Evolutionary conservation across 1,140 invertebrate genomes (phyloP).

Genomic region (Odontomachus brunneus): DNA sequence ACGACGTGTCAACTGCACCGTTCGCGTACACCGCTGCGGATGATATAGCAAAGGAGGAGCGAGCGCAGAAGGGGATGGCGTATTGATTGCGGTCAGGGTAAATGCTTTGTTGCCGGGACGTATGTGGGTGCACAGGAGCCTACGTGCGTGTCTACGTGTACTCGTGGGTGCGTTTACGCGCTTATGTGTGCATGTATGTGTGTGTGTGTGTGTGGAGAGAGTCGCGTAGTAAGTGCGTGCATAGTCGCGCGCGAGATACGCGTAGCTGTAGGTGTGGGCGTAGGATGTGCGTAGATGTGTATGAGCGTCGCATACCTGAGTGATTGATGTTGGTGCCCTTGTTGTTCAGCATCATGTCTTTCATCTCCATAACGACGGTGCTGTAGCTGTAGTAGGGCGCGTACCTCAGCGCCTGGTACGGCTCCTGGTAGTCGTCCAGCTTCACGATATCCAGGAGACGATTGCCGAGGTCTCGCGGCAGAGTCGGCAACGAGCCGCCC

Average conservation of each 20-base stretch:
- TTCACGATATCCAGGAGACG: conserved; percentile 86
- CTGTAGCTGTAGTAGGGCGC: conserved; percentile 93
- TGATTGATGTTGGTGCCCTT: conserved; percentile 85
- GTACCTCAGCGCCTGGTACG: conserved; percentile 91
- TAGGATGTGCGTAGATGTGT: conserved; percentile 39
- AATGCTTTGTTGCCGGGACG: conserved; percentile 75
- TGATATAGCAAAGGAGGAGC: conserved; percentile 81
- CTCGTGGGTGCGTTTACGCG: background rate
- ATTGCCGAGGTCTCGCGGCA: conserved; percentile 83
- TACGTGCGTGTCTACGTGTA: conserved; percentile 13
- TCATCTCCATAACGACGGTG: conserved; percentile 91
- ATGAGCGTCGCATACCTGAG: conserved; percentile 79
- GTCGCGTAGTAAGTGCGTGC: background rate
- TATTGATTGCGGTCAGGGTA: conserved; percentile 82
- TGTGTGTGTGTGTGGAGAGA: background rate
- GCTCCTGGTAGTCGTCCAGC: conserved; percentile 92
- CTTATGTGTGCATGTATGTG: background rate
- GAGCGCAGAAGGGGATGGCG: conserved; percentile 64
- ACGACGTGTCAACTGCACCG: conserved; percentile 85
- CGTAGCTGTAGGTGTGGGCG: conserved; percentile 1
- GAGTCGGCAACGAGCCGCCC: conserved; percentile 85
- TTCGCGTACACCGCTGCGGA: conserved; percentile 83
- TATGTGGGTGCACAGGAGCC: conserved; percentile 57
- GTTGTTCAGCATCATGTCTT: conserved; percentile 88
- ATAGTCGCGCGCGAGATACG: background rate